Base-by-base conservation (phyloP, 1,140 invertebrate species). In the Xylocopa sonorina region DNA sequence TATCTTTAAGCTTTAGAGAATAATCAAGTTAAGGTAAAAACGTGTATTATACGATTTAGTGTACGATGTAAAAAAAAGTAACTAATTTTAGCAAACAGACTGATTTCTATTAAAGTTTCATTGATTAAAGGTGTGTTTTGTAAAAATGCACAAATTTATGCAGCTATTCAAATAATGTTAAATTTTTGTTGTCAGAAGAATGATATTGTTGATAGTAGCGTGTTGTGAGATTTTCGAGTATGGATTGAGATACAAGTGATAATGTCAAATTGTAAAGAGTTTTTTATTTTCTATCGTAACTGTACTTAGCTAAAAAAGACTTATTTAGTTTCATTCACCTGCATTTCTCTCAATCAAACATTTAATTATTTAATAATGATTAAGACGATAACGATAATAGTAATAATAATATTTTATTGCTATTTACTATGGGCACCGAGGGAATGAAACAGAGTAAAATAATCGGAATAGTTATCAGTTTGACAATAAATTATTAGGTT, bases 151-250 rank as follows among this genome's bases (percentile, higher is more conserved):
- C 48, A 55, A 68, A 85, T 78, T 81, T 85, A 78, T 84, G 57
- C 67, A 85, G 58, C 41, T 83, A 76, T 58, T 81, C 50, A 27
- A 34, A 16, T 53, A 48, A 74, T 53, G n/a, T 27, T 34, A 68
- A n/a, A 67, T 73, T 73, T 71, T 80, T 66, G 24, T 38, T 83
- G 32, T 60, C 55, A 50, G 41, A 72, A 76, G 66, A 71, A 34
- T 80, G 77, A 55, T 84, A 76, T n/a, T 46, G 41, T 80, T 83
- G 50, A 29, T 71, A 68, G 69, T 68, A 76, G 83, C 80, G 74
- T 77, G 76, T n/a, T 74, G 78, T 72, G 71, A 80, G 46, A 81
- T 80, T 66, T 57, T 50, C 6, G 43, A 53, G 51, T 46, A 67
- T 72, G 57, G 62, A 41, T 27, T 55, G 14, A 38, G 43, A 76